Conservation (phyloP, 2,888 invertebrate genomes). For the Aphrophora alni region DNA sequence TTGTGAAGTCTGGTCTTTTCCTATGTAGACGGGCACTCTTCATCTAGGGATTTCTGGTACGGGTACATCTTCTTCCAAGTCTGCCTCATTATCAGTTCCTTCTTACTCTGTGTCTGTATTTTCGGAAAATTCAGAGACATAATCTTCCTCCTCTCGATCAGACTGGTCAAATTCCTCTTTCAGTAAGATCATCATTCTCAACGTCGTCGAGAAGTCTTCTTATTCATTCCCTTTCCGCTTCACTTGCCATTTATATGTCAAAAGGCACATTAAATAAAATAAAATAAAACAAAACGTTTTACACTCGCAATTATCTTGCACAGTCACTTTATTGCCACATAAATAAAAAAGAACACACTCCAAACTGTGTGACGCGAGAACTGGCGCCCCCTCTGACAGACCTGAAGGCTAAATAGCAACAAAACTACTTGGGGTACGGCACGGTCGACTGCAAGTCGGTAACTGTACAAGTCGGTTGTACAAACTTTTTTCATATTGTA, state of each 20-base stretch:
- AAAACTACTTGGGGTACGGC: neutral
- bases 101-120: neutral
- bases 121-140: neutral
- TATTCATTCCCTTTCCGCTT: slow-evolving; percentile 2
- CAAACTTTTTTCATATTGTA: too few relatives aligned
- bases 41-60: neutral
- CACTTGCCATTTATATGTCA: slow-evolving; percentile 13
- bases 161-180: slow-evolving; percentile 11
- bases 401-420: too few relatives aligned
- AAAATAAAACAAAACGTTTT: neutral
- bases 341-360: neutral
- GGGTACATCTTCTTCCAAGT: neutral
- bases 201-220: slow-evolving; percentile 6
- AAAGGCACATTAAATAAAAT: neutral
- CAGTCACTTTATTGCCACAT: neutral
- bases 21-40: neutral
- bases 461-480: too few relatives aligned
- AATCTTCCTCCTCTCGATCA: neutral
- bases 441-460: slow-evolving; percentile 8
- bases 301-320: neutral
- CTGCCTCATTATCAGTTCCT: neutral
- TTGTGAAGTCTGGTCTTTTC: neutral
- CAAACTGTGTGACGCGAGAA: neutral
- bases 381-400: neutral
- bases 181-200: neutral